Evolutionary conservation across 2,797 vertebrate species (phyloP).

Genomic region (Cuculus canorus): DNA sequence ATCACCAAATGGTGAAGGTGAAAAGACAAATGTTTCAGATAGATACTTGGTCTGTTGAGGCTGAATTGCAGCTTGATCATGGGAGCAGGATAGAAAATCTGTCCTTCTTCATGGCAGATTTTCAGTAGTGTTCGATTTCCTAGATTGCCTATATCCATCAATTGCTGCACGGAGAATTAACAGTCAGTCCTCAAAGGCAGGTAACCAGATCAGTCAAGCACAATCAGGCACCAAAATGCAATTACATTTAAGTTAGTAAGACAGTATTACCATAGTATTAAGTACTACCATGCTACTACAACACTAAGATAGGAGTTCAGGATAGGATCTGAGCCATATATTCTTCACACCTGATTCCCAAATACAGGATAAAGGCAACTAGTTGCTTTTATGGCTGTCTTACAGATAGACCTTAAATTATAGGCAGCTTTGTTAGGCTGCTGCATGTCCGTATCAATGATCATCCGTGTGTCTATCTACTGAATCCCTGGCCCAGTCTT

Average conservation of each 20-base stretch:
- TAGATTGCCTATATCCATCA: background rate
- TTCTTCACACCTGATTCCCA: background rate
- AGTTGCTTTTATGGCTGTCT: background rate
- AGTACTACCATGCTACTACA: background rate
- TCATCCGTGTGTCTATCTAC: background rate
- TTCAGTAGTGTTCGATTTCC: background rate
- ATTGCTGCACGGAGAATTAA: background rate
- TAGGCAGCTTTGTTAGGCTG: background rate
- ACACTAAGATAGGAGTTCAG: background rate
- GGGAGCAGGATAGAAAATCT: background rate
- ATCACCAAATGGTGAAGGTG: background rate
- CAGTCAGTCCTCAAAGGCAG: background rate
- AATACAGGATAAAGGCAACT: background rate
- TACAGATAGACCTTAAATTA: background rate
- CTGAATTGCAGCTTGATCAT: background rate
- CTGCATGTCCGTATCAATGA: background rate
- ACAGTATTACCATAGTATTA: background rate
- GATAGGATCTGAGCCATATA: background rate
- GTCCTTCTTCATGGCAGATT: background rate
- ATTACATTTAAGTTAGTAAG: background rate
- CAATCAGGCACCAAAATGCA: background rate
- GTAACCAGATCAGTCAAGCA: background rate
- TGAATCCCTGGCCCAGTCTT: background rate
- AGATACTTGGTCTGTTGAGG: background rate
- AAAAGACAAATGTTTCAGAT: background rate